A percentile compares a stretch with the other conserved stretches of the same genome.
These are phyloP conservation scores for Basileuterus tristriatus DNA, from an alignment of 2,797 vertebrate species.

Conservation along the genomic window DNA sequence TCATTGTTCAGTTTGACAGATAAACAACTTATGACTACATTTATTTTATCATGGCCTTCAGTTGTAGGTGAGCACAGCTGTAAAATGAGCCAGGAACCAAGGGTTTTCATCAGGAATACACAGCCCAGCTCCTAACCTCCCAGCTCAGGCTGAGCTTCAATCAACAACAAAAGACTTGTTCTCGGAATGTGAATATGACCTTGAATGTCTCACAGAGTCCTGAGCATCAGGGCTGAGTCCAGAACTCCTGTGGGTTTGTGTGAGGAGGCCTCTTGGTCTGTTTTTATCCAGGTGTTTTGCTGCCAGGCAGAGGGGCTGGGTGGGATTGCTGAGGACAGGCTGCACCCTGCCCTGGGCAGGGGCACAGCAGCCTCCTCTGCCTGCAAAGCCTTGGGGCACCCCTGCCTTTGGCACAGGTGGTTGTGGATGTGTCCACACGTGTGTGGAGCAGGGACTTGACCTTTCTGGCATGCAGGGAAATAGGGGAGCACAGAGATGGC, in stretches of 20 bases:
- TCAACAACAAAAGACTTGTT: not conserved
- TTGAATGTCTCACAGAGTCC: not conserved
- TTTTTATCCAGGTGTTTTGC: not conserved
- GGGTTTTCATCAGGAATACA: not conserved
- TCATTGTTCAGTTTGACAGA: not conserved
- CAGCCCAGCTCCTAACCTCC: not conserved
- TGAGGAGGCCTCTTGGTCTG: not conserved
- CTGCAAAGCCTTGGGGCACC: not conserved
- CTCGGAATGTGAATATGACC: not conserved
- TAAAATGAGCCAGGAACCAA: not conserved
- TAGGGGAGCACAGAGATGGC: not conserved
- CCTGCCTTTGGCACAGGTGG: not conserved
- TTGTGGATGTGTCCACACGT: rapidly evolving
- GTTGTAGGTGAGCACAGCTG: not conserved
- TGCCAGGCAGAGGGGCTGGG: not conserved
- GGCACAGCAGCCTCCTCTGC: not conserved
- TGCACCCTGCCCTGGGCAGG: not conserved
- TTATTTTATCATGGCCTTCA: not conserved
- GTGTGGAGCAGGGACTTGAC: not conserved
- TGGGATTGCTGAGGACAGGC: not conserved
- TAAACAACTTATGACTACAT: not conserved
- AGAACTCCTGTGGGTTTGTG: not conserved
- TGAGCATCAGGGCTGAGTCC: not conserved
- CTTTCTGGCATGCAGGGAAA: not conserved
- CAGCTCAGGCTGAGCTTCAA: not conserved